phyloP scores from a whole-genome alignment of 2,888 invertebrate genomes.

The Diarsia brunnea region DNA sequence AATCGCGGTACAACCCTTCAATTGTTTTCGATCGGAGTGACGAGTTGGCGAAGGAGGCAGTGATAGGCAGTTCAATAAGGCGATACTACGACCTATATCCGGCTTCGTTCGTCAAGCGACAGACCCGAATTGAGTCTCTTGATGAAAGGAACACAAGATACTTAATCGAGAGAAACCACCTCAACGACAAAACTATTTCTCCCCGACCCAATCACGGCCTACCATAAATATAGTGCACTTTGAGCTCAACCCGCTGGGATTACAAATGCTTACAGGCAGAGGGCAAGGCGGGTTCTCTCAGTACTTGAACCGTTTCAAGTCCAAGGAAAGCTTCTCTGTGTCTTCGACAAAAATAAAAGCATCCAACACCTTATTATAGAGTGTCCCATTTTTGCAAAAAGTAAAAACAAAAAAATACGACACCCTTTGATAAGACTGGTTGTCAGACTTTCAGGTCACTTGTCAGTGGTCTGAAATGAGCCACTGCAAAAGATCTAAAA shows the following conservation, averaged over 20 bases:
- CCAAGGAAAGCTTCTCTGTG: background rate
- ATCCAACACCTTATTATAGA: background rate
- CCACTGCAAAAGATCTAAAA: too few species aligned
- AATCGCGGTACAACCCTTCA: too few species aligned
- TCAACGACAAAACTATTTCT: background rate
- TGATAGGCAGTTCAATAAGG: too few species aligned
- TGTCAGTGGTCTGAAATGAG: too few species aligned
- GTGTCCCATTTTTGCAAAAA: background rate
- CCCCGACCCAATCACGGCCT: background rate
- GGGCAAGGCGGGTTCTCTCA: background rate
- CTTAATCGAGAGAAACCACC: accelerated
- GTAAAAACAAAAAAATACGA: too few species aligned
- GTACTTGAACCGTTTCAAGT: background rate
- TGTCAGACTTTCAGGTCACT: too few species aligned
- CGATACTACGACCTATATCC: background rate
- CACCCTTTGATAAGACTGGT: too few species aligned
- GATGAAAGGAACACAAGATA: background rate
- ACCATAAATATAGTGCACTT: too few species aligned
- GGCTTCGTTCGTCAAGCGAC: constrained; percentile 5
- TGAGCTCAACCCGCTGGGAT: too few species aligned
- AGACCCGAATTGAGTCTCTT: background rate
- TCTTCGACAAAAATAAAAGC: background rate
- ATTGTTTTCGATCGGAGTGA: too few species aligned
- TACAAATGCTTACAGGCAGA: background rate
- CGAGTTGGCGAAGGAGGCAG: background rate